These are phyloP conservation scores for Drosophila helvetica DNA, from an alignment of 2,888 invertebrate species.

Conservation along the genomic window DNA sequence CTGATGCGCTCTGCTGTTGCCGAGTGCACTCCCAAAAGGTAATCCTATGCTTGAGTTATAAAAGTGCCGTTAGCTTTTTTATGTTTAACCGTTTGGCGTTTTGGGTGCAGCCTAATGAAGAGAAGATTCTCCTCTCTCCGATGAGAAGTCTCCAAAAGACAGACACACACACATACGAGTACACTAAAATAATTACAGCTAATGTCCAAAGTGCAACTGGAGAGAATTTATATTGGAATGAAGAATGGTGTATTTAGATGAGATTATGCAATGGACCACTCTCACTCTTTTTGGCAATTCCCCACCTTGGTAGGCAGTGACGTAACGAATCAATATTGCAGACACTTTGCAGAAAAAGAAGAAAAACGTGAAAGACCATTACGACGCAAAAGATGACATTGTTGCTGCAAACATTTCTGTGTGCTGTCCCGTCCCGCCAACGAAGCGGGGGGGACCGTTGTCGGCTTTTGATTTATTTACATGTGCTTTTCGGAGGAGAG, in stretches of 20 bases:
- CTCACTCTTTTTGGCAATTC: not conserved
- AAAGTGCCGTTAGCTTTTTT: slow-evolving; percentile 76
- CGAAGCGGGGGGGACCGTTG: not conserved
- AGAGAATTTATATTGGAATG: slow-evolving; percentile 24
- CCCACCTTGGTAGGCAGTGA: not conserved
- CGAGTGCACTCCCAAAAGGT: slow-evolving; percentile 59
- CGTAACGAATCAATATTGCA: slow-evolving; percentile 1
- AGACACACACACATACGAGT: not conserved
- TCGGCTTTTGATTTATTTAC: slow-evolving; percentile 47
- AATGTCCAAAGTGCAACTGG: slow-evolving; percentile 19
- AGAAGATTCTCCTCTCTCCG: slow-evolving; percentile 9
- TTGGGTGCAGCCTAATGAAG: slow-evolving; percentile 63
- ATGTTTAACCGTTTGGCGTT: slow-evolving; percentile 71
- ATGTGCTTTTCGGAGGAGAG: slow-evolving; percentile 42
- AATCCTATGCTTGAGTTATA: slow-evolving; percentile 73
- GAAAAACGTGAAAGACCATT: not conserved
- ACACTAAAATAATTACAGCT: slow-evolving; percentile 36
- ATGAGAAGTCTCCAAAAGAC: not conserved
- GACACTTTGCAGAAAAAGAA: not conserved
- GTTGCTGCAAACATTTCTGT: slow-evolving; percentile 19
- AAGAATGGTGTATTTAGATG: not conserved
- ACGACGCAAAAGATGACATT: not conserved
- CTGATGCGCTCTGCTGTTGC: not conserved
- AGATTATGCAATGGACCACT: not conserved
- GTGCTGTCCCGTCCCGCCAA: not conserved